Conservation (phyloP, 2,113 vertebrate genomes). For the Rissa tridactyla region DNA sequence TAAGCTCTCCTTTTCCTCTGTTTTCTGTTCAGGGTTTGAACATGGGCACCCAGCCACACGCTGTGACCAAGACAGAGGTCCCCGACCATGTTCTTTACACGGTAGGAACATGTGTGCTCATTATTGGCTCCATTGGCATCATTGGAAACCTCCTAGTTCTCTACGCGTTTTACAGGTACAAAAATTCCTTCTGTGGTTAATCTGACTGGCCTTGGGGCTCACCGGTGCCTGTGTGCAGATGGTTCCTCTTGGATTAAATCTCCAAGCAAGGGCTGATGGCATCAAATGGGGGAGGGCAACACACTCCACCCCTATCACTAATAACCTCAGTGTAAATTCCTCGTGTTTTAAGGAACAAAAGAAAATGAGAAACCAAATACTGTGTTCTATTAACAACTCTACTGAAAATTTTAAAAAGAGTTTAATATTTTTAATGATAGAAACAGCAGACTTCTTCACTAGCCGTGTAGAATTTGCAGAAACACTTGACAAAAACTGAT, state of each 20-base stretch:
- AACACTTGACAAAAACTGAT: neutral
- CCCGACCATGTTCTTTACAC: constrained; percentile 52
- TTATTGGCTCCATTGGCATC: constrained; percentile 68
- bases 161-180: constrained; percentile 72
- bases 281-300: neutral
- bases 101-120: constrained; percentile 60
- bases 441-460: neutral
- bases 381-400: neutral
- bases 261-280: neutral
- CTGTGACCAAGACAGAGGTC: constrained; percentile 41
- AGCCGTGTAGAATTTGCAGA: neutral
- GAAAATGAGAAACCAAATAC: neutral
- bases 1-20: neutral
- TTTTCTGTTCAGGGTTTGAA: constrained; percentile 38
- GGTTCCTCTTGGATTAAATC: neutral
- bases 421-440: neutral
- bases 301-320: accelerated
- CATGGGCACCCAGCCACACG: neutral
- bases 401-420: neutral
- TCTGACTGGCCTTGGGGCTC: neutral
- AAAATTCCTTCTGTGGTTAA: neutral
- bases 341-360: neutral
- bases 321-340: neutral
- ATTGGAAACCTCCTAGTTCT: constrained; percentile 69
- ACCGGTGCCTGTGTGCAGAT: neutral